These are phyloP conservation scores for Tauraco erythrolophus DNA, from an alignment of 2,113 vertebrate genomes.

Conservation along the genomic window DNA sequence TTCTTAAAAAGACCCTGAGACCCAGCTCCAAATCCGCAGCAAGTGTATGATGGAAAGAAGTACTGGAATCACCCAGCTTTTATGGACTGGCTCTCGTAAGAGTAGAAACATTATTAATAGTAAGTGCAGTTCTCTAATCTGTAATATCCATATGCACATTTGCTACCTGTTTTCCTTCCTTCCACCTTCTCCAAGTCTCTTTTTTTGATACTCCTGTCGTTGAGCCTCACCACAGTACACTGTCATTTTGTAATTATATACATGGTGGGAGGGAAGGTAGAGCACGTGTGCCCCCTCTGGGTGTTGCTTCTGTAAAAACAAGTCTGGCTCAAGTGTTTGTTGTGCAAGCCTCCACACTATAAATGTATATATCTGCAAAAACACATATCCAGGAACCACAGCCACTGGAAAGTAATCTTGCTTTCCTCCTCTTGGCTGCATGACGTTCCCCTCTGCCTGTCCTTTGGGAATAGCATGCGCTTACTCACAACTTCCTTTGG, in stretches of 20 bases:
- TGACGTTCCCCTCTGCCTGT: background rate
- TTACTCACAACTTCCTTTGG: background rate
- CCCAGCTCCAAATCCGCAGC: background rate
- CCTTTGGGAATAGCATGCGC: background rate
- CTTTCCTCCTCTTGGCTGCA: background rate
- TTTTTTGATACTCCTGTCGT: background rate
- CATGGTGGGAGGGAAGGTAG: background rate
- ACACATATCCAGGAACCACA: background rate
- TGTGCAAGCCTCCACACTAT: background rate
- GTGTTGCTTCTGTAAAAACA: background rate
- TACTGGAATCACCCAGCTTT: background rate
- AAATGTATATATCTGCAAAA: background rate
- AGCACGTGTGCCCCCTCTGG: conserved; percentile 28
- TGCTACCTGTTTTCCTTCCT: background rate
- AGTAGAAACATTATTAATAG: background rate
- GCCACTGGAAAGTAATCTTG: background rate
- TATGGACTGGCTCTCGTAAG: background rate
- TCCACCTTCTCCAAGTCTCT: background rate
- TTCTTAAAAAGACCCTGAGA: background rate
- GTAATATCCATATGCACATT: background rate
- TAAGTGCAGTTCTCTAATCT: background rate
- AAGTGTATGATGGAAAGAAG: background rate
- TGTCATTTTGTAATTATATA: background rate
- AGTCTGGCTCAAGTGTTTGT: background rate
- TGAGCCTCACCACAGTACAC: background rate